Conservation (phyloP, 2,113 vertebrate genomes). For the Mustela nigripes region DNA sequence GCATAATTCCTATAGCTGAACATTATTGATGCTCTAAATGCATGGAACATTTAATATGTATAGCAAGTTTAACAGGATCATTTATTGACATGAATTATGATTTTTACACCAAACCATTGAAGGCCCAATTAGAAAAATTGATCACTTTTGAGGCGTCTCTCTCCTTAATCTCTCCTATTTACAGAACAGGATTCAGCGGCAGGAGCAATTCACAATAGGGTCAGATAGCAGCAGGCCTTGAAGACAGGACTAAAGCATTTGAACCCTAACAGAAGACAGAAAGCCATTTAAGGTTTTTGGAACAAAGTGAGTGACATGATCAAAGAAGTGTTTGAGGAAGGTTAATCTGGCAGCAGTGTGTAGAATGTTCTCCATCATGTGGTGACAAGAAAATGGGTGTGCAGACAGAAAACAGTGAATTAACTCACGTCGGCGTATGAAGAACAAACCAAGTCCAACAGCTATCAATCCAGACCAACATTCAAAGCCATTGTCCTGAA, state of each 20-base stretch:
- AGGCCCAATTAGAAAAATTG: conserved; percentile 72
- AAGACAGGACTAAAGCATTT: not conserved
- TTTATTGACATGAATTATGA: conserved; percentile 72
- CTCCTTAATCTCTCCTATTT: conserved; percentile 20
- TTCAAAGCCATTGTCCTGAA: not conserved
- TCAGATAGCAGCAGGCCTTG: not conserved
- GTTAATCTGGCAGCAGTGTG: not conserved
- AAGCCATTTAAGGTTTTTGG: not conserved
- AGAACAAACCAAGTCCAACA: not conserved
- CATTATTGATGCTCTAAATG: conserved; percentile 66
- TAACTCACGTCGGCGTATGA: not conserved
- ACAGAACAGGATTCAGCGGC: not conserved
- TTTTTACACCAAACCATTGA: conserved; percentile 54
- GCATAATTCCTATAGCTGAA: conserved; percentile 75
- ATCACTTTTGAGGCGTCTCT: conserved; percentile 8
- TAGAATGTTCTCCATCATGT: not conserved
- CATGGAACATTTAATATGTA: conserved; percentile 67
- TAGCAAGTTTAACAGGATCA: conserved; percentile 49
- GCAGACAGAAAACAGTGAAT: conserved; percentile 47
- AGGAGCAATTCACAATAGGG: not conserved
- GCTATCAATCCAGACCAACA: not conserved
- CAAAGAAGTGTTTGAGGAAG: conserved; percentile 22
- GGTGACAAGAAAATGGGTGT: conserved; percentile 56
- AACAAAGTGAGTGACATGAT: not conserved
- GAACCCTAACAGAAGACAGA: conserved; percentile 31